A percentile compares a stretch with the other conserved stretches of the same genome.
Evolutionary conservation across 2,113 vertebrate genomes (phyloP).

Genomic region (Poeciliopsis occidentalis): DNA sequence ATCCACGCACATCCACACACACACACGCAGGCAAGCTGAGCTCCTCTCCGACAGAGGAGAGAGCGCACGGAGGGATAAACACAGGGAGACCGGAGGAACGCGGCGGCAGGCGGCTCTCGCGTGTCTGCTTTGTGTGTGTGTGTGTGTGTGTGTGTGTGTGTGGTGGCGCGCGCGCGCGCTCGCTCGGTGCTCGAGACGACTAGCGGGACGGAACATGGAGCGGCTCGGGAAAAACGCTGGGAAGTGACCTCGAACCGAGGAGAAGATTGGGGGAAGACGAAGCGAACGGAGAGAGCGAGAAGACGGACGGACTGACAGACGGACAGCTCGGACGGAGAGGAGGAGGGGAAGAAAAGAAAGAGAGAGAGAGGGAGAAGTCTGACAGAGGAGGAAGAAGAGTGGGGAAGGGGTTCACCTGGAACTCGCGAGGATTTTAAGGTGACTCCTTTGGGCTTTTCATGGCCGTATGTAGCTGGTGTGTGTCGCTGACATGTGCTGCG

Average conservation of each 20-base stretch:
- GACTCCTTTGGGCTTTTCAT: slow-evolving; percentile 66
- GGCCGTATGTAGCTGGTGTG: slow-evolving; percentile 32
- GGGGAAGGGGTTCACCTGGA: slow-evolving; percentile 62
- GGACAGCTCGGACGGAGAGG: slow-evolving; percentile 45
- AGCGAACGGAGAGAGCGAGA: slow-evolving; percentile 32
- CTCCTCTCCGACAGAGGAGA: slow-evolving; percentile 60
- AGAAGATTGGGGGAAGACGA: slow-evolving; percentile 34
- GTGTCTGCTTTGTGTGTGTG: slow-evolving; percentile 33
- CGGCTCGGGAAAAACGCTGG: slow-evolving; percentile 71
- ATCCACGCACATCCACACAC: slow-evolving; percentile 16
- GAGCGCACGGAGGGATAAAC: slow-evolving; percentile 53
- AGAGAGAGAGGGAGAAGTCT: slow-evolving; percentile 46
- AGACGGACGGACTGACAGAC: slow-evolving; percentile 46
- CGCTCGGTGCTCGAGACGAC: slow-evolving; percentile 71
- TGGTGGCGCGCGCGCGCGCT: slow-evolving; percentile 43
- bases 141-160: slow-evolving; percentile 16
- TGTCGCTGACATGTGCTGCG: slow-evolving; percentile 69
- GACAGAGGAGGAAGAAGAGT: slow-evolving; percentile 54
- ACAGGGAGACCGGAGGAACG: slow-evolving; percentile 76
- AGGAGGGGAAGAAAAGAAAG: slow-evolving; percentile 43
- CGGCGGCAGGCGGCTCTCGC: slow-evolving; percentile 52
- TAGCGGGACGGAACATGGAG: slow-evolving; percentile 79
- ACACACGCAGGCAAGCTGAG: slow-evolving; percentile 30
- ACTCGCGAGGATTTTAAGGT: slow-evolving; percentile 78
- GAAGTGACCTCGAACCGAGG: slow-evolving; percentile 71